phyloP scores from a whole-genome alignment of 1,140 invertebrate genomes.

The Drosophila ficusphila region DNA sequence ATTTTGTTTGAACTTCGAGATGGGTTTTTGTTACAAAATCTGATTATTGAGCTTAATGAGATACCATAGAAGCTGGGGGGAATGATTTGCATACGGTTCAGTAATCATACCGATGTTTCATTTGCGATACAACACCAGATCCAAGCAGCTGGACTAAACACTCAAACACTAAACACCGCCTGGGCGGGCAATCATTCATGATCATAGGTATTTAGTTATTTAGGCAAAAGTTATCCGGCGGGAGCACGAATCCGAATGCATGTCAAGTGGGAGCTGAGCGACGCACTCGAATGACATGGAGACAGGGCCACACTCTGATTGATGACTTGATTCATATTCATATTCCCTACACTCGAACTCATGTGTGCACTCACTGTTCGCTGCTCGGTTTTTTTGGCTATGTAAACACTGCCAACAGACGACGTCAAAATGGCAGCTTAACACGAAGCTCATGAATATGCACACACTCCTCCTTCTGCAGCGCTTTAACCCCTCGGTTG shows the following conservation, averaged over 20 bases:
- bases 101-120: background rate
- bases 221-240: background rate
- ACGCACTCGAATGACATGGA: conserved; percentile 40
- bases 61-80: too few species aligned
- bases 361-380: conserved; percentile 47
- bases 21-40: too few species aligned
- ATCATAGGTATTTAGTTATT: conserved; percentile 32
- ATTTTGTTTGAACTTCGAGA: too few species aligned
- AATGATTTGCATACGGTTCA: background rate
- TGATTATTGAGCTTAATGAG: too few species aligned
- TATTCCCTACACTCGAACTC: conserved; percentile 50
- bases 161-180: background rate
- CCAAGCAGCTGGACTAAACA: background rate
- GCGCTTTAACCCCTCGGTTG: conserved; percentile 31
- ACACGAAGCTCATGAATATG: conserved; percentile 82
- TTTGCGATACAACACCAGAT: background rate
- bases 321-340: conserved; percentile 66
- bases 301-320: conserved; percentile 51
- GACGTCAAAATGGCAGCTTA: conserved; percentile 81
- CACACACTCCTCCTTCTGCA: conserved; percentile 21
- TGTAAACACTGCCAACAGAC: conserved; percentile 60
- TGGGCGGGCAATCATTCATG: conserved; percentile 6
- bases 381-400: conserved; percentile 27
- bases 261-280: conserved; percentile 57
- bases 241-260: conserved; percentile 49